Evolutionary conservation across 2,113 vertebrate genomes (phyloP).

Genomic region (Sciurus niger): DNA sequence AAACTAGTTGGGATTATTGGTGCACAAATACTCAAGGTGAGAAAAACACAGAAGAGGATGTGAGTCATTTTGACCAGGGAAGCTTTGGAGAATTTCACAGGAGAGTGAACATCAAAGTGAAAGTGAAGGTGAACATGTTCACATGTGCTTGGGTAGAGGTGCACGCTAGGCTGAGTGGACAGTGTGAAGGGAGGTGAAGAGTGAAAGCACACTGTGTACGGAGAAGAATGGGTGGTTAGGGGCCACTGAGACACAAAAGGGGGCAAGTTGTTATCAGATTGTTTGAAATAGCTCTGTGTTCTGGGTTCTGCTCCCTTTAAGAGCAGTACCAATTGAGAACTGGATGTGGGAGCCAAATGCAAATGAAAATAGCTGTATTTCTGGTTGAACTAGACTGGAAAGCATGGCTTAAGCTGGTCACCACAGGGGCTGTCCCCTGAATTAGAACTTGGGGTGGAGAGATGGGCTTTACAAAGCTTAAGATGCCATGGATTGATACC

Average conservation of each 20-base stretch:
- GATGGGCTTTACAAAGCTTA: background rate
- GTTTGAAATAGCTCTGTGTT: background rate
- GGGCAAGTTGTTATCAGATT: background rate
- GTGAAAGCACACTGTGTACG: background rate
- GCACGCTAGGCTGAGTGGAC: background rate
- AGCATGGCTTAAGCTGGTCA: background rate
- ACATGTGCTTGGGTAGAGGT: background rate
- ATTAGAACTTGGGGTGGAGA: background rate
- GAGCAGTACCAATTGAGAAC: slow-evolving; percentile 12
- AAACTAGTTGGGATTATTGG: background rate
- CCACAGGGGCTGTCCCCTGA: background rate
- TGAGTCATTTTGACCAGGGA: slow-evolving; percentile 17
- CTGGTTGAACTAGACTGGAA: background rate
- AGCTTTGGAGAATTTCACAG: background rate
- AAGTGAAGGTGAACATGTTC: background rate
- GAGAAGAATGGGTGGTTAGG: background rate
- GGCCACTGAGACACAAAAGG: background rate
- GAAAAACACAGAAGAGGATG: background rate
- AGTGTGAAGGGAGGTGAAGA: background rate
- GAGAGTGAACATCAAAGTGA: background rate
- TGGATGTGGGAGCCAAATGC: background rate
- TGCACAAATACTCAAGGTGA: background rate
- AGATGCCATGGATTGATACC: background rate
- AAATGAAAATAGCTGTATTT: background rate
- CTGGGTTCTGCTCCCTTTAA: background rate